Percentiles rank a stretch among this genome's conserved stretches.
Evolutionary conservation across 92 coral and sea anemone genomes (phyloP).

Genomic region (Pocillopora meandrina): DNA sequence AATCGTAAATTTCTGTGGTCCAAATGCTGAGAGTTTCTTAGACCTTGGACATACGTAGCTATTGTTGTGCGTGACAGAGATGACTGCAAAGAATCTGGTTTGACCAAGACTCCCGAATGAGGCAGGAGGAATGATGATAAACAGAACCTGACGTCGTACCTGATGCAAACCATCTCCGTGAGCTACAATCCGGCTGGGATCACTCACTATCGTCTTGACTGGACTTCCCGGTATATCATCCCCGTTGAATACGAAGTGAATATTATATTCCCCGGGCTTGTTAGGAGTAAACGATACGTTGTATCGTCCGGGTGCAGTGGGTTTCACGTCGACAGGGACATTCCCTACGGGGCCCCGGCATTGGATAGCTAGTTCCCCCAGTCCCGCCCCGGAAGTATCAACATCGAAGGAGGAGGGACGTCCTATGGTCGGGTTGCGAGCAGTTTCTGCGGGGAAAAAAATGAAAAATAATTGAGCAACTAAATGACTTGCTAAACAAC

Average conservation of each 20-base stretch:
- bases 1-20: no score
- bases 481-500: background rate
- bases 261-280: conserved; percentile 80
- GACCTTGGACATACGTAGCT: no score
- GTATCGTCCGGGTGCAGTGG: conserved; percentile 63
- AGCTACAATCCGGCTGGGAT: conserved; percentile 79
- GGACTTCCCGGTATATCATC: conserved; percentile 93
- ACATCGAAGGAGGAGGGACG: conserved; percentile 84
- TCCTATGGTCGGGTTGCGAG: conserved; percentile 69
- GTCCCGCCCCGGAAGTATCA: conserved; percentile 95
- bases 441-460: conserved; percentile 54
- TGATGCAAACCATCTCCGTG: conserved; percentile 89
- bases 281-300: conserved; percentile 82
- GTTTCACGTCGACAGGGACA: conserved; percentile 86
- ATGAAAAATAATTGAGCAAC: background rate
- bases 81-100: no score
- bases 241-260: conserved; percentile 84
- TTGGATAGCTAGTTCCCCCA: conserved; percentile 85
- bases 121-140: no score
- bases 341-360: conserved; percentile 87
- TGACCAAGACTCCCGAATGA: no score
- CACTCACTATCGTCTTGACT: conserved; percentile 66
- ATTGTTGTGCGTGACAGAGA: no score
- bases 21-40: no score
- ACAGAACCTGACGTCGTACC: background rate